These are phyloP conservation scores for Sebastes dallii DNA, from an alignment of 2,797 vertebrate genomes.

Conservation along the genomic window DNA sequence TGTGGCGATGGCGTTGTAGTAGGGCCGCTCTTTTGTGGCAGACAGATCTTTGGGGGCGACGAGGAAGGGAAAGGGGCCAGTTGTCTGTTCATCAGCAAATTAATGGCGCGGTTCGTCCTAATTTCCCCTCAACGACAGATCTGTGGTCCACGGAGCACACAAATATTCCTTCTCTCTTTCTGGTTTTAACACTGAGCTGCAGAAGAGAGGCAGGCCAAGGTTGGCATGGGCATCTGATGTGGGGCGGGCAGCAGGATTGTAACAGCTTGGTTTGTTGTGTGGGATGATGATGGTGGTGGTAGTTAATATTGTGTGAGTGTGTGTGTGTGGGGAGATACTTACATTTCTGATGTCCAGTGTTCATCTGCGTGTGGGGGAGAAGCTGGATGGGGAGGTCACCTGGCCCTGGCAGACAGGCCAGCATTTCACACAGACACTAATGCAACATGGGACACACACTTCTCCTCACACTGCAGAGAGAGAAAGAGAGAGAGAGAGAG, in stretches of 20 bases:
- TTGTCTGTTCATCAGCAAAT: slow-evolving; percentile 59
- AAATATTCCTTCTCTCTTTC: slow-evolving; percentile 28
- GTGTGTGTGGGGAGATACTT: slow-evolving; percentile 77
- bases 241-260: slow-evolving; percentile 46
- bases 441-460: slow-evolving; percentile 92
- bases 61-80: slow-evolving; percentile 3
- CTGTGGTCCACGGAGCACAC: slow-evolving; percentile 22
- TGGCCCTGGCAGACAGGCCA: slow-evolving; percentile 99
- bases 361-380: slow-evolving; percentile 99
- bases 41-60: slow-evolving; percentile 32
- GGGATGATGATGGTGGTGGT: slow-evolving; percentile 37
- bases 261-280: slow-evolving; percentile 66
- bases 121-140: slow-evolving; percentile 55
- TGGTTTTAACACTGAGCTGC: slow-evolving; percentile 47
- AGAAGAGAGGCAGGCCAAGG: slow-evolving; percentile 43
- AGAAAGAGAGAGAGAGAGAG: slow-evolving; percentile 12
- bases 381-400: slow-evolving; percentile 98
- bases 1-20: neutral
- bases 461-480: slow-evolving; percentile 90
- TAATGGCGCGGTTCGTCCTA: slow-evolving; percentile 58
- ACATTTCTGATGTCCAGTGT: slow-evolving; percentile 99
- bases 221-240: slow-evolving; percentile 46
- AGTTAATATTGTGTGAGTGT: slow-evolving; percentile 2
- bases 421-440: slow-evolving; percentile 98
- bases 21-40: slow-evolving; percentile 28